Percentiles rank a stretch among this genome's conserved stretches.
These are phyloP conservation scores for Trichonephila inaurata DNA, from an alignment of 1,140 invertebrate species.

Conservation along the genomic window DNA sequence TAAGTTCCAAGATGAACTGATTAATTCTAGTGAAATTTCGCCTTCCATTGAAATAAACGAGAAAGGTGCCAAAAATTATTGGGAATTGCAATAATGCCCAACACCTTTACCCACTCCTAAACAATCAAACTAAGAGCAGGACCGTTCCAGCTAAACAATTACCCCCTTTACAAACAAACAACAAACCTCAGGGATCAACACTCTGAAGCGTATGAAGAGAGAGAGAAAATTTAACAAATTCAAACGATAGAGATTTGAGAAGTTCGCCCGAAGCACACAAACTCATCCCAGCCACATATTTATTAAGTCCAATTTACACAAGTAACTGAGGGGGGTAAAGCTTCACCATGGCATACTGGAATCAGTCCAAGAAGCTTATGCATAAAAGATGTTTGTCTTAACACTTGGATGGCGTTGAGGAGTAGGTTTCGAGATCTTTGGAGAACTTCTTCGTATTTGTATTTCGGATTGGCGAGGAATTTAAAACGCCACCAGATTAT, in stretches of 20 bases:
- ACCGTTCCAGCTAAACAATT: background rate
- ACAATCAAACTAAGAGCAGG: slow-evolving; percentile 30
- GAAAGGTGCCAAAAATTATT: background rate
- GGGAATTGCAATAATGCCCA: background rate
- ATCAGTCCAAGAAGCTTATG: slow-evolving; percentile 33
- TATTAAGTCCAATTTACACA: slow-evolving; percentile 48
- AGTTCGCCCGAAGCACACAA: background rate
- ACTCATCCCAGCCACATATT: slow-evolving; percentile 33
- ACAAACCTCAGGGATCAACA: slow-evolving; percentile 12
- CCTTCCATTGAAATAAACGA: background rate
- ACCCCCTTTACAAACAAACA: slow-evolving; percentile 1
- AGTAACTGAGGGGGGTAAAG: background rate
- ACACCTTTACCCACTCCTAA: background rate
- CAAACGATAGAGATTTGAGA: slow-evolving; percentile 16
- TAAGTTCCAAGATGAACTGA: too few species aligned
- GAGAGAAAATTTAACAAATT: slow-evolving; percentile 20
- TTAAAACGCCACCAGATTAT: slow-evolving; percentile 34
- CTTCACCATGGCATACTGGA: background rate
- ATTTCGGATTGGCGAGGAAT: slow-evolving; percentile 33
- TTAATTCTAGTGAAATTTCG: background rate
- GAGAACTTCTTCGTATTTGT: slow-evolving; percentile 35
- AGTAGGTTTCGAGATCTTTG: slow-evolving; percentile 27
- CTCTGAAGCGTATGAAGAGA: background rate
- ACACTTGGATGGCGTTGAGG: slow-evolving; percentile 18
- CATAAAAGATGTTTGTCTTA: slow-evolving; percentile 55